Percentiles rank a stretch among this genome's conserved stretches.
phyloP scores from a whole-genome alignment of 2,888 invertebrate species.

The Periphyllus acericola region DNA sequence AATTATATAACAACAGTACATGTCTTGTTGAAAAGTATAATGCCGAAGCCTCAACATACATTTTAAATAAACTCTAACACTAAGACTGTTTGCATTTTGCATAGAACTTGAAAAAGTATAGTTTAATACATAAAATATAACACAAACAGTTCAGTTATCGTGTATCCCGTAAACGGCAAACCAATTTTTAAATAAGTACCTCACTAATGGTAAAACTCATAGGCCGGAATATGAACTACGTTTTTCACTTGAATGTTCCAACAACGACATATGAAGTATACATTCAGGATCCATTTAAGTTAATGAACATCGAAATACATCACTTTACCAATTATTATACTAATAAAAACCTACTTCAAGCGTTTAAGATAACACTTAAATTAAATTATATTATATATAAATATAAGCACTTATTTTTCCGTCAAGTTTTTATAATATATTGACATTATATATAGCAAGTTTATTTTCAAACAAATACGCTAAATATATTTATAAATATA shows the following conservation, averaged over 20 bases:
- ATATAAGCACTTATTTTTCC: background rate
- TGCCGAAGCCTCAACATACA: background rate
- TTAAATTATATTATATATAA: background rate
- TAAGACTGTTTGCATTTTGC: background rate
- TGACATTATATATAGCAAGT: background rate
- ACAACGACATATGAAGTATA: background rate
- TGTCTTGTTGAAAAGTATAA: background rate
- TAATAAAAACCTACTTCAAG: constrained; percentile 6
- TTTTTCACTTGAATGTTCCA: background rate
- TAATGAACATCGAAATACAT: constrained; percentile 58
- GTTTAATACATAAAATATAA: background rate
- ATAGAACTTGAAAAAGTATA: background rate
- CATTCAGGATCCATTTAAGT: background rate
- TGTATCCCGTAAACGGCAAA: background rate
- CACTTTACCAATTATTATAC: constrained; percentile 43
- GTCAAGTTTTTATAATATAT: background rate
- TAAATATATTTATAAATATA: background rate
- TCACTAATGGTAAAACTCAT: background rate
- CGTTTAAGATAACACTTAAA: background rate
- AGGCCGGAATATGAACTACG: background rate
- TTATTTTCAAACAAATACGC: background rate
- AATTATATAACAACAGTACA: background rate
- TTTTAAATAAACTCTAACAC: constrained; percentile 10
- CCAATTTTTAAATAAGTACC: background rate
- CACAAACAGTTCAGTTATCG: background rate